phyloP scores from a whole-genome alignment of 2,113 vertebrate genomes.

The Oenanthe oenanthe region DNA sequence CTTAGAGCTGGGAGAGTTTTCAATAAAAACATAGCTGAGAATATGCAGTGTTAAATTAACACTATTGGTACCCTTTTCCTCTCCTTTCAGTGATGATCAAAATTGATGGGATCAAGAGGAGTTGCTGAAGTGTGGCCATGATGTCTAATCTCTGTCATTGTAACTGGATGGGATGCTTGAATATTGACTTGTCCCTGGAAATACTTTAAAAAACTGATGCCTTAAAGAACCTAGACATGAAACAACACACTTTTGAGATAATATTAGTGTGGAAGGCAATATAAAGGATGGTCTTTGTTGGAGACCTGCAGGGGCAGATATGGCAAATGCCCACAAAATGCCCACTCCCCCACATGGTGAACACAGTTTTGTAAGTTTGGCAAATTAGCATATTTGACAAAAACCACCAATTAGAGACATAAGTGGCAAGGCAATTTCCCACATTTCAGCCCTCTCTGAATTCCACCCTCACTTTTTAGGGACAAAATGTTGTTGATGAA shows the following conservation, averaged over 20 bases:
- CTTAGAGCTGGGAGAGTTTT: neutral
- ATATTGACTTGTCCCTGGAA: neutral
- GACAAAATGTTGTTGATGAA: accelerated
- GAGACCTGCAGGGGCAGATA: too few species aligned
- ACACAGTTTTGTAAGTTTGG: neutral
- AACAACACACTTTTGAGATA: neutral
- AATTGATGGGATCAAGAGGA: neutral
- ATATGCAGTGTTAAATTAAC: neutral
- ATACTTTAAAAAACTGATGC: neutral
- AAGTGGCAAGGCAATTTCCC: neutral
- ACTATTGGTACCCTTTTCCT: neutral
- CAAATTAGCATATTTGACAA: neutral
- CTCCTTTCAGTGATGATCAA: neutral
- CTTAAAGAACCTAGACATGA: neutral
- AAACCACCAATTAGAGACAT: neutral
- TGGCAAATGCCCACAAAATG: neutral
- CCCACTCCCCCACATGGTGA: accelerated
- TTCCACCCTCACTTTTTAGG: neutral
- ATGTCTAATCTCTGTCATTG: neutral
- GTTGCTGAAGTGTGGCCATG: neutral
- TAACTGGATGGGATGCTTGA: neutral
- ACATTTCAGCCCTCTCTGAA: accelerated
- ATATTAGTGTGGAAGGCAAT: neutral
- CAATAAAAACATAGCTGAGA: neutral
- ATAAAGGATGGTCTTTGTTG: neutral